Evolutionary conservation across 2,113 vertebrate genomes (phyloP), one percentile per base, ranked within the genome.

Genomic region (Larimichthys polyactis): DNA sequence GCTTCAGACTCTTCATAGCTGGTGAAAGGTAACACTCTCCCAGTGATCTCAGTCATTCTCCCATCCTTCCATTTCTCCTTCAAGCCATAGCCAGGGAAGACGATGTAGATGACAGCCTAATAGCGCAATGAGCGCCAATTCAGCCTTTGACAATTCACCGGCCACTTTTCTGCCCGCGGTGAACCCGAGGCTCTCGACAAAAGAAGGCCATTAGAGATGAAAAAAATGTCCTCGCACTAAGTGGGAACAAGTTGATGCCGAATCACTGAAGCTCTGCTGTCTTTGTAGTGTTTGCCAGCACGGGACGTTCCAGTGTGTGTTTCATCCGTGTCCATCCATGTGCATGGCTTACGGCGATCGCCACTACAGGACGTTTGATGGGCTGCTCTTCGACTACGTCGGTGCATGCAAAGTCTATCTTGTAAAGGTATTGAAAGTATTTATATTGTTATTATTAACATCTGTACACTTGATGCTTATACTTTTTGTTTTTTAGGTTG

Each of bases 281-380:
- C 79, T 89, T 90, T 91, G 88, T 91, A 99, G 98, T 10, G 55
- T 97, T 75, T 99, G 98, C 94, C 97, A 95, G 68, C 96, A 93
- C 0, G 98, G 98, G 52, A 96, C 95, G 0, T 99, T 99, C 88
- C 97, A 96, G 85, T 99, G 98, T 71, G 78, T 81, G 67, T 97
- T 98, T 86, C 95, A 89, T 19, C 97, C 97, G 0, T 99, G 98
- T n/a, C 96, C 98, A 0, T 96, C 98, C 19, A 97, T 98, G 96
- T 99, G 98, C 88, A 97, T 96, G 0, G 94, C 95, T 0, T 99
- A 99, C 0, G 97, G 97, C 0, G 98, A 99, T 81, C 96, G 98
- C 0, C 98, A 99, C 90, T 99, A 97, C 94, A 93, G 96, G 46
- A 99, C 98, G 0, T 99, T 99, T 40, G 98, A 99, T 12, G 98